Evolutionary conservation across 2,797 vertebrate species (phyloP), one percentile per base, ranked within the genome.

Genomic region (Acanthurus leucopareius): DNA sequence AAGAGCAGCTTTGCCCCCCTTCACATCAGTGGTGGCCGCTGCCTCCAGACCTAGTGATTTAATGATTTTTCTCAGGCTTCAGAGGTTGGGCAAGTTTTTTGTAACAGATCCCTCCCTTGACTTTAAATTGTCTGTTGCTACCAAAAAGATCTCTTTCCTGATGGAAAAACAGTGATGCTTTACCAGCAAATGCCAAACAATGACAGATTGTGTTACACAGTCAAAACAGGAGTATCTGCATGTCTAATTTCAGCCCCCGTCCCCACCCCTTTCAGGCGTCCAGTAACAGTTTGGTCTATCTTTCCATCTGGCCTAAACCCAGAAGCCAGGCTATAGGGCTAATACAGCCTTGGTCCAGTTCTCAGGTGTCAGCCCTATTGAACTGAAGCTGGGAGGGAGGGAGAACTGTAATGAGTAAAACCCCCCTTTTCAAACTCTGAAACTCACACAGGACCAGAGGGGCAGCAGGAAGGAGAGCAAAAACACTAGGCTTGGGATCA

Each of bases 311-410:
- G 83, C 80, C 73, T 76, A 48, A 57, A 63, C 83, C 80, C 75
- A 85, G 60, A 67, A 79, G 73, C 69, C 58, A 74, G 59, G 73
- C 83, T 82, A 67, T n/a, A 77, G 82, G 85, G 81, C 45, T 32
- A 71, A 80, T 51, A 68, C 69, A 78, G 69, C 59, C 49, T 32
- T 48, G 69, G 66, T 78, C 63, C 57, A 70, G 78, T 62, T 91
- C 89, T 91, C 86, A 75, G 73, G 84, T 92, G 86, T 91, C 91
- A 76, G 64, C 28, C 17, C 74, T 83, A 92, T 86, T 92, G 91
- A 92, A 92, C 73, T 80, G 74, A 81, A 76, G 58, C 75, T 65
- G 19, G 60, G 75, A 82, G 82, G 73, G 78, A 80, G 0, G 14
- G 66, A 70, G 76, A 59, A 56, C 48, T 40, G 69, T 32, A 16